Base-by-base conservation (phyloP, 2,113 vertebrate species). In the Centropus unirufus region DNA sequence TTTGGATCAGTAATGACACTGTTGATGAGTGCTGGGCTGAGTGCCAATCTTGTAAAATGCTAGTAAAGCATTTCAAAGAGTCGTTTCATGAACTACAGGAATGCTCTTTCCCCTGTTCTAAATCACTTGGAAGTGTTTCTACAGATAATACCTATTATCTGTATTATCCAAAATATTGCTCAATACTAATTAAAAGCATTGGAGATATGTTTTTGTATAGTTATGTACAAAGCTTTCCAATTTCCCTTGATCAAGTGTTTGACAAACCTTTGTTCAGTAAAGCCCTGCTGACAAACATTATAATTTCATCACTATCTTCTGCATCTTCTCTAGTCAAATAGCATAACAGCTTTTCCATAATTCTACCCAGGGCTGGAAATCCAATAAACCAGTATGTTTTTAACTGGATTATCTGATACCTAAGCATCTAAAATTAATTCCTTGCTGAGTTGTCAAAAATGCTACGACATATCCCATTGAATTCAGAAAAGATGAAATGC, bases 1-100 rank as follows among this genome's bases (percentile, higher is more conserved):
- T 92, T 89, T 67, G 64, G 91, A 90, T 95, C 95, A 78, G 75
- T 96, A 92, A 93, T 89, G 92, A 87, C 83, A 90, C 66, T 70
- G 83, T 82, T 95, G 94, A 93, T 77, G 91, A 81, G 89, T 20
- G 44, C 89, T 89, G 91, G 94, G 95, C 94, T 93, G 55, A 20
- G 52, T 68, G 96, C 92, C 96, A 97, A 42, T 83, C 83, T 59
- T 91, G 86, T 72, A 91, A 95, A 94, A 80, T 78, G 83, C 52
- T 76, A 81, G 76, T 51, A 90, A 83, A 92, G 57, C 57, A 72
- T 67, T 91, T 93, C 83, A 94, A 83, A 92, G 68, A 94, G 89
- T 78, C 2, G 0, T 92, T 90, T 87, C 7, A 8, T 87, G 83
- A 94, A 39, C 64, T 72, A 27, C 54, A 93, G 87, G 47, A 78